Evolutionary conservation across 2,888 invertebrate genomes (phyloP).

Genomic region (Meloe dianella): DNA sequence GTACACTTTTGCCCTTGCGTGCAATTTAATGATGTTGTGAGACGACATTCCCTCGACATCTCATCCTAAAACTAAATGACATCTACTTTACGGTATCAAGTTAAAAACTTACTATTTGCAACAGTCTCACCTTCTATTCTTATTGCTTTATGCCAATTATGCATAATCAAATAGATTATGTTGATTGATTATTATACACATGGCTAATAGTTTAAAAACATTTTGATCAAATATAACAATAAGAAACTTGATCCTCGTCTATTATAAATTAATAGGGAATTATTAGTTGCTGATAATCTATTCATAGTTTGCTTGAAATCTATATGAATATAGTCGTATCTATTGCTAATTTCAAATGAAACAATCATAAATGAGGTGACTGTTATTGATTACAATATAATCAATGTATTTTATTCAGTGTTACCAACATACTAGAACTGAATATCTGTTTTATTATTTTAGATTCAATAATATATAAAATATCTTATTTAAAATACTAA

Average conservation of each 20-base stretch:
- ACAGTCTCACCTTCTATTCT: constrained; percentile 37
- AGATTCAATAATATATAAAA: neutral
- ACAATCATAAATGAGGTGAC: constrained; percentile 9
- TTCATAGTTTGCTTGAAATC: neutral
- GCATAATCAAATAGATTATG: constrained; percentile 28
- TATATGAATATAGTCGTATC: neutral
- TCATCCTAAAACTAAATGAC: constrained; percentile 39
- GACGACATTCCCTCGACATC: constrained; percentile 31
- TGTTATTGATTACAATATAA: constrained; percentile 8
- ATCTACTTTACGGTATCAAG: constrained; percentile 37
- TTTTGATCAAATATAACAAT: neutral
- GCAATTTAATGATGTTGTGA: constrained; percentile 12
- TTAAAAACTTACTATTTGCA: constrained; percentile 41
- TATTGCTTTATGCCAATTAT: constrained; percentile 44
- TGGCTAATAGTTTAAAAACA: no score
- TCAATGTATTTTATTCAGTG: constrained; percentile 6
- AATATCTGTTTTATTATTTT: neutral
- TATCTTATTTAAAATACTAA: neutral
- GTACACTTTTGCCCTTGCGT: constrained; percentile 18
- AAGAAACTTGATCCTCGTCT: neutral
- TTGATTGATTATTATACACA: constrained; percentile 29
- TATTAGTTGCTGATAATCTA: neutral
- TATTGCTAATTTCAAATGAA: neutral
- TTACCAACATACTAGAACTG: neutral
- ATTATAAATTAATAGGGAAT: neutral